Evolutionary conservation across 2,113 vertebrate species (phyloP), one percentile per base, ranked within the genome.

Genomic region (Addax nasomaculatus): DNA sequence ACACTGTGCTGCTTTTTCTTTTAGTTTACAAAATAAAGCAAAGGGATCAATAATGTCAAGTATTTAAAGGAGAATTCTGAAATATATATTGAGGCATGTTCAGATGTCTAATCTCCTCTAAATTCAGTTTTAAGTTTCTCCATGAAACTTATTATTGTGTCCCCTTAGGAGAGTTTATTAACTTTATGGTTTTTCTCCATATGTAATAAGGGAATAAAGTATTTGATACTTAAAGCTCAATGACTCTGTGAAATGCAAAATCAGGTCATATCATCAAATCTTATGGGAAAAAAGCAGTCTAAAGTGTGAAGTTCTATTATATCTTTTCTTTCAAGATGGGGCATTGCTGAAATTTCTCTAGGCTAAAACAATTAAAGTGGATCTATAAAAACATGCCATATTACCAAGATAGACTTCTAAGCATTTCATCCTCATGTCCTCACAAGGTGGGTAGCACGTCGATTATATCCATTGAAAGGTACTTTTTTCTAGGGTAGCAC

Each of bases 301-400:
- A 92, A 94, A 84, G 13, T 80, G 47, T 62, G 39, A 51, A 8
- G 13, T 88, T 96, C 94, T 97, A 92, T 93, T 78, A 60, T 47
- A 78, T 21, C 25, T 76, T 89, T 84, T 92, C 85, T 93, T 91
- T 85, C 7, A 53, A 92, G 53, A 90, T 83, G 12, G 36, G 95
- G 30, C 7, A 64, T 49, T 2, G 3, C 39, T 95, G 45, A 64
- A 78, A 86, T 91, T 92, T 95, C 85, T 97, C 29, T 73, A 91
- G 17, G 55, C 8, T 95, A 84, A 96, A 93, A 94, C 45, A 97
- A 70, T 95, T 94, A 91, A 89, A 87, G 3, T 64, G 9, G 29
- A 33, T 67, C 45, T 92, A 45, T 92, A 93, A 93, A 97, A 96
- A 7, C 0, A 25, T 79, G 3, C 13, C 36, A 58, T 86, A 43